Base-by-base conservation (phyloP, 2,888 invertebrate genomes). In the Spodoptera littoralis region DNA sequence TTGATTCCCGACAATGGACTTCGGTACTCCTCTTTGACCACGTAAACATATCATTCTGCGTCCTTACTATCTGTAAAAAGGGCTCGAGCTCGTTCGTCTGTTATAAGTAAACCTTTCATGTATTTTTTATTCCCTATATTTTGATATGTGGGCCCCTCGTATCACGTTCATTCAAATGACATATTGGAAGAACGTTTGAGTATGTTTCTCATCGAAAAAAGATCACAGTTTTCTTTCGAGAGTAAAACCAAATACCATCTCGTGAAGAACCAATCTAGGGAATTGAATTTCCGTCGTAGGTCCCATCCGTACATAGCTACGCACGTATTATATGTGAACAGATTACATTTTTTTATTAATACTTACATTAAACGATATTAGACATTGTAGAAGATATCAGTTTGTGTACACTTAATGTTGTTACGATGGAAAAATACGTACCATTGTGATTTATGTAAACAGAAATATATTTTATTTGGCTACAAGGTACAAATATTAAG, bases 31-130 rank as follows among this genome's bases (percentile, higher is more conserved):
- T 85, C 87, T 92, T 89, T 89, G 90, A 90, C 89, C 88, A 89
- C 84, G 87, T 90, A 88, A 90, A 90, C 90, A 89, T 91, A 88
- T 88, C 84, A 84, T 85, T 85, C 77, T 81, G 79, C 71, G 76
- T 83, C 84, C 83, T 82, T 85, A 87, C 88, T 89, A 89, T 89
- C 87, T 84, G 74, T 76, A 75, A 80, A 88, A 89, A 88, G 85
- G 87, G 85, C 83, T 84, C 78, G 77, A 79, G 84, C 82, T 87
- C 86, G 82, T 81, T 86, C 86, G 83, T 84, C 85, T 89, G 89
- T 89, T 90, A 89, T 88, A 88, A 91, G 90, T 89, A 89, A 92
- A 91, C 90, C 91, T 91, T 93, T 92, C 89, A 92, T 92, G 90
- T 92, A 90, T 91, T 90, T 91, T 92, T 92, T 91, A 91, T 90